phyloP scores from a whole-genome alignment of 2,113 vertebrate genomes.

The Laticauda colubrina region DNA sequence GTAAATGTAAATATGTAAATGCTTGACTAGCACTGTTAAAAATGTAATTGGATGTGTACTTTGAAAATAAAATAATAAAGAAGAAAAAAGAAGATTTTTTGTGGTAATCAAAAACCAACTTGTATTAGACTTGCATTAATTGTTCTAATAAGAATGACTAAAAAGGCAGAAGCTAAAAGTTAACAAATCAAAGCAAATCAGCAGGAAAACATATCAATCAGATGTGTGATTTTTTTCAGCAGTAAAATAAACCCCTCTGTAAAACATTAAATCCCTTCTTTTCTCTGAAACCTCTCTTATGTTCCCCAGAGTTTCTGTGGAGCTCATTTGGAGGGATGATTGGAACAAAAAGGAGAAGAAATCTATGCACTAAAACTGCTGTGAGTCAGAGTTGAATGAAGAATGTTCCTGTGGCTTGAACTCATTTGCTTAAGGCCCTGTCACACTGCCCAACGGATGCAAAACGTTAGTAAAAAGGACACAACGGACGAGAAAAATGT shows the following conservation, averaged over 20 bases:
- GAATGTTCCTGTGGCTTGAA: not conserved
- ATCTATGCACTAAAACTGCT: not conserved
- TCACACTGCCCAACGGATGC: no score
- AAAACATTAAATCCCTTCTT: not conserved
- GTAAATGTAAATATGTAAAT: no score
- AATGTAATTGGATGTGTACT: no score
- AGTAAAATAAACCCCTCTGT: not conserved
- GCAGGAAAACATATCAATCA: not conserved
- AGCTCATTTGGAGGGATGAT: not conserved
- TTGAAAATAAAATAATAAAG: no score
- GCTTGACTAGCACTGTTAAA: no score
- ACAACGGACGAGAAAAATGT: no score
- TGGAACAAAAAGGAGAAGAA: not conserved
- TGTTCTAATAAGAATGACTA: not conserved
- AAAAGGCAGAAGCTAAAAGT: not conserved
- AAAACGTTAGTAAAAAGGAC: no score
- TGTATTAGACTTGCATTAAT: not conserved
- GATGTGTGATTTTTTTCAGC: not conserved
- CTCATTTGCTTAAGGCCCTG: no score
- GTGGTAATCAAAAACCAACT: not conserved
- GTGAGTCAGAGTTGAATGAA: not conserved
- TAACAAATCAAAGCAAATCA: not conserved
- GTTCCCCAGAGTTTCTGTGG: not conserved
- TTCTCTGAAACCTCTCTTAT: not conserved
- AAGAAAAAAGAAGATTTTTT: not conserved